phyloP scores from a whole-genome alignment of 2,113 vertebrate species.

The Cephalophus harveyi region DNA sequence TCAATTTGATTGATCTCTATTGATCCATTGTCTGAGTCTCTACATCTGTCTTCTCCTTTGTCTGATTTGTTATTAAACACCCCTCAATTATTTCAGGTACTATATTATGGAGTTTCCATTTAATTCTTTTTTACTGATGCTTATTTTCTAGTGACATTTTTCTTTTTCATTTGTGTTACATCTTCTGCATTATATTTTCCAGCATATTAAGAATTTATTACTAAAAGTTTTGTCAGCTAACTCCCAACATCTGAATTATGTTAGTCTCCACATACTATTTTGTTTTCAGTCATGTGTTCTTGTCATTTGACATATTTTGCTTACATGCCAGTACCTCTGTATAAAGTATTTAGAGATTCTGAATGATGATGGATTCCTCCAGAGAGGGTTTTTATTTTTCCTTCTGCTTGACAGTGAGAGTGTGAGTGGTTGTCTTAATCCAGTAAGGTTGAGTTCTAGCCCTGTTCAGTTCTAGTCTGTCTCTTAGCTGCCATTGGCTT shows the following conservation, averaged over 20 bases:
- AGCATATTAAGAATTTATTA: neutral
- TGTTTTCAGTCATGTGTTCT: neutral
- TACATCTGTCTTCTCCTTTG: neutral
- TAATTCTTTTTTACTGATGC: neutral
- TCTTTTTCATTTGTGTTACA: neutral
- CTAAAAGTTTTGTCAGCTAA: neutral
- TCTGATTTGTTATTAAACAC: neutral
- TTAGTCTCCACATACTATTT: neutral
- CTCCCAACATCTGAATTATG: neutral
- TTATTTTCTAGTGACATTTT: neutral
- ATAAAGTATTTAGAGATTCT: neutral
- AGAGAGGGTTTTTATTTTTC: neutral
- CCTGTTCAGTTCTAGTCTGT: neutral
- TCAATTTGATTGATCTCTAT: neutral
- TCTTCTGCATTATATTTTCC: neutral
- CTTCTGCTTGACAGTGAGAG: neutral
- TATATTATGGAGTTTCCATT: neutral
- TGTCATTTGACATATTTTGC: neutral
- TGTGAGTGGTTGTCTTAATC: neutral
- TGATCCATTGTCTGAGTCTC: neutral
- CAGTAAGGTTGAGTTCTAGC: neutral
- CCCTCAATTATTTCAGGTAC: neutral
- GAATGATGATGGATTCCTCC: neutral
- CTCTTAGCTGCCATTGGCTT: neutral
- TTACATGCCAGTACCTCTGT: neutral